A percentile compares a stretch with the other conserved stretches of the same genome.
Evolutionary conservation across 2,113 vertebrate species (phyloP).

Genomic region (Stercorarius parasiticus): DNA sequence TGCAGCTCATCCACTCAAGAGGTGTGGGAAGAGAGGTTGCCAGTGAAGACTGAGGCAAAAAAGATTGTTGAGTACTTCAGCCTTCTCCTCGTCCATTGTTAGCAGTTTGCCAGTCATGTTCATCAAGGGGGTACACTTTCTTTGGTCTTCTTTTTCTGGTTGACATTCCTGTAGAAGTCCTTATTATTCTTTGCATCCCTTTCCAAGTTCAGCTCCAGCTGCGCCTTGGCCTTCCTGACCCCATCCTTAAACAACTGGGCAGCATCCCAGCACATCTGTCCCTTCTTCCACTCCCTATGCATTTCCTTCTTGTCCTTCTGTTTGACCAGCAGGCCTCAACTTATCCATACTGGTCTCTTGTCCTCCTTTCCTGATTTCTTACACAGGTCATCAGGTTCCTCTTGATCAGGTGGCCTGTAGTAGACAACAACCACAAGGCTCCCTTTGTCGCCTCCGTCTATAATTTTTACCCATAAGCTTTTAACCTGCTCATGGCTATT

Average conservation of each 20-base stretch:
- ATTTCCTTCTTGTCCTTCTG: not conserved
- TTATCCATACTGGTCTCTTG: not conserved
- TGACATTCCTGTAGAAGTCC: not conserved
- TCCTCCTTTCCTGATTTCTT: not conserved
- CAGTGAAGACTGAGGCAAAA: not conserved
- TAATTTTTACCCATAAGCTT: not conserved
- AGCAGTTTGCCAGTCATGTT: not conserved
- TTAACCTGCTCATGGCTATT: not conserved
- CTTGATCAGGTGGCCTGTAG: not conserved
- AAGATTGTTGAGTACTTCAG: not conserved
- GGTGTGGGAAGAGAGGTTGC: not conserved
- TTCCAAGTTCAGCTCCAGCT: not conserved
- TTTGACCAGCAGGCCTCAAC: not conserved
- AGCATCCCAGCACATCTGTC: not conserved
- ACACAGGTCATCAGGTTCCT: not conserved
- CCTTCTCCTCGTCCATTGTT: not conserved
- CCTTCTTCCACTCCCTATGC: not conserved
- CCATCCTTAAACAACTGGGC: not conserved
- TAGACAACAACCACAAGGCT: not conserved
- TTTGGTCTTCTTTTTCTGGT: not conserved
- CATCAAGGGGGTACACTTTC: not conserved
- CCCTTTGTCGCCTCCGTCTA: not conserved
- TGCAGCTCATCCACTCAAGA: not conserved
- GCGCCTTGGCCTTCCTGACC: not conserved
- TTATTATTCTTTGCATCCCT: not conserved